Conservation (phyloP, 2,113 vertebrate species). For the Hippocampus comes region DNA sequence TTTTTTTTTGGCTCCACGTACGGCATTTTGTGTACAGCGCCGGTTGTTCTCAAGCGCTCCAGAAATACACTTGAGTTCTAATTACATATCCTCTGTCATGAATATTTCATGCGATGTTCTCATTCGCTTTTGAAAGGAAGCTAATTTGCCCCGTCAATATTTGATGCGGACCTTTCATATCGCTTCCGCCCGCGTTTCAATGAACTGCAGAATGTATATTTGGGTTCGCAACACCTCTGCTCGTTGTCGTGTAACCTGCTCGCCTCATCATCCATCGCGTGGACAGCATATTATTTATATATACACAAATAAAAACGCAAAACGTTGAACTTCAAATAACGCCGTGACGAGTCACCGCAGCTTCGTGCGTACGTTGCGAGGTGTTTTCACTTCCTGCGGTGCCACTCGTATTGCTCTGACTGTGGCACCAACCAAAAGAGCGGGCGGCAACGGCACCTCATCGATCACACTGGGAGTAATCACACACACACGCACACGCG, state of each 20-base stretch:
- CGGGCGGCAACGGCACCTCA: constrained; percentile 39
- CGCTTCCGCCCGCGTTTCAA: constrained; percentile 55
- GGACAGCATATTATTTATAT: too few relatives aligned
- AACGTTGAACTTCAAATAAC: constrained; percentile 4
- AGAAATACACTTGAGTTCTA: constrained; percentile 13
- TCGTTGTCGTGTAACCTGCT: constrained; percentile 11
- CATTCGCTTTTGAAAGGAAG: constrained; percentile 56
- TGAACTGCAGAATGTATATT: constrained; percentile 46
- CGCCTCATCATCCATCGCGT: constrained; percentile 22
- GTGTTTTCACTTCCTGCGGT: neutral
- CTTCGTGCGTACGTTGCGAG: neutral
- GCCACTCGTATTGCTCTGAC: constrained; percentile 9
- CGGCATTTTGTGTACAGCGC: too few relatives aligned
- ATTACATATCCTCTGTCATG: constrained; percentile 43
- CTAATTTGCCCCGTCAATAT: constrained; percentile 65
- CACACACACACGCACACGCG: constrained; percentile 13
- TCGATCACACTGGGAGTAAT: constrained; percentile 59
- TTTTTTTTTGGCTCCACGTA: too few relatives aligned
- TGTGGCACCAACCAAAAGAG: constrained; percentile 15
- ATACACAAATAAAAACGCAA: neutral
- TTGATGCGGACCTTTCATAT: constrained; percentile 56
- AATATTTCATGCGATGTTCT: constrained; percentile 57
- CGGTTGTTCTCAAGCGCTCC: too few relatives aligned
- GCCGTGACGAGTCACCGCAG: neutral
- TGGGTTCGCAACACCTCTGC: constrained; percentile 23